Evolutionary conservation across 1,140 invertebrate genomes (phyloP).

Genomic region (Bombus affinis): DNA sequence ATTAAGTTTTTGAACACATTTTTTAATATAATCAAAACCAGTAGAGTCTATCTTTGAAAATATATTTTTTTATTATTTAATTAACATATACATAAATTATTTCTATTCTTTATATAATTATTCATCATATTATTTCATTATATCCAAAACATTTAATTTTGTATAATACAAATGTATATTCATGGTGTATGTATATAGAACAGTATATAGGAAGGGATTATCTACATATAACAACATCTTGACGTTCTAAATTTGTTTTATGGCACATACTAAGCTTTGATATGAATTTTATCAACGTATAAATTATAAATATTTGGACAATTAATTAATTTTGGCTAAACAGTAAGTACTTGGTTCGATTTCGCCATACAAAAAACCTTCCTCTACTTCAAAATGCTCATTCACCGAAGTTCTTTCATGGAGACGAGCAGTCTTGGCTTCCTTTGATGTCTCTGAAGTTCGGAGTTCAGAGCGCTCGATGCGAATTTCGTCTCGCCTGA

Average conservation of each 20-base stretch:
- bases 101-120: background rate
- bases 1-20: background rate
- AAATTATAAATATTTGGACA: background rate
- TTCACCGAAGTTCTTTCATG: too few species aligned
- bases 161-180: background rate
- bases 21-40: background rate
- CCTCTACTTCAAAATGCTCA: too few species aligned
- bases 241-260: background rate
- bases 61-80: background rate
- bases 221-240: background rate
- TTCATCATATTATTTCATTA: background rate
- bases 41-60: background rate
- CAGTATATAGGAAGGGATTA: background rate
- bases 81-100: background rate
- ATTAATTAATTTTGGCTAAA: background rate
- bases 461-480: too few species aligned
- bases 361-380: background rate
- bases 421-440: too few species aligned
- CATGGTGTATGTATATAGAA: background rate
- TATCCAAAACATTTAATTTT: background rate
- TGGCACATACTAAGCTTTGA: background rate
- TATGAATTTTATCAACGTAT: background rate
- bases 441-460: too few species aligned
- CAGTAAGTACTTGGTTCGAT: conserved; percentile 34
- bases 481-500: too few species aligned